Conservation (phyloP, 2,113 vertebrate species). For the Leptobrachium leishanense region DNA sequence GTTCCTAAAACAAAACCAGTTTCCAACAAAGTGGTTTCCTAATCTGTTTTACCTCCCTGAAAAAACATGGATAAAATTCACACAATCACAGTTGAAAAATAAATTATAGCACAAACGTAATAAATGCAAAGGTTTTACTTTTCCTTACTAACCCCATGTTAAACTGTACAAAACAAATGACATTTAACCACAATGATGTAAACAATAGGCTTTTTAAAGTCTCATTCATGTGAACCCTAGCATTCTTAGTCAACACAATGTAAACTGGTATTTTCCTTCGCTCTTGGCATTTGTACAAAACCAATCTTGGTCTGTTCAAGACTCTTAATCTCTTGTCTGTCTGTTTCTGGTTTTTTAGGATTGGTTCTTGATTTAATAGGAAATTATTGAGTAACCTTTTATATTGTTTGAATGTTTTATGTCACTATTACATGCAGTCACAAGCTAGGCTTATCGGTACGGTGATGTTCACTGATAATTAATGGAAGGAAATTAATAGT, state of each 20-base stretch:
- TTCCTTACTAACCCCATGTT: not conserved
- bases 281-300: slow-evolving; percentile 13
- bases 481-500: not conserved
- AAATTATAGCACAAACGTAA: not conserved
- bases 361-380: too few species aligned
- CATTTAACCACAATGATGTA: slow-evolving; percentile 17
- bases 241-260: slow-evolving; percentile 28
- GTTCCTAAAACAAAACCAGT: too few species aligned
- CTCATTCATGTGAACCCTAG: slow-evolving; percentile 1
- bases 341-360: slow-evolving; percentile 3
- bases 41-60: not conserved
- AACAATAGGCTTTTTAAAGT: slow-evolving; percentile 21
- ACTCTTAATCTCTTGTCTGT: slow-evolving; percentile 10
- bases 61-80: not conserved
- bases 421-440: too few species aligned
- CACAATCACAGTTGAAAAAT: not conserved
- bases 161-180: slow-evolving; percentile 17
- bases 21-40: too few species aligned
- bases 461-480: too few species aligned
- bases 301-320: slow-evolving; percentile 18
- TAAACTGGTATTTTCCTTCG: slow-evolving; percentile 21
- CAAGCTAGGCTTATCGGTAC: too few species aligned
- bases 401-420: too few species aligned
- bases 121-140: not conserved
- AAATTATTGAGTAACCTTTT: too few species aligned